Base-by-base conservation (phyloP, 2,113 vertebrate genomes). In the Redunca redunca region DNA sequence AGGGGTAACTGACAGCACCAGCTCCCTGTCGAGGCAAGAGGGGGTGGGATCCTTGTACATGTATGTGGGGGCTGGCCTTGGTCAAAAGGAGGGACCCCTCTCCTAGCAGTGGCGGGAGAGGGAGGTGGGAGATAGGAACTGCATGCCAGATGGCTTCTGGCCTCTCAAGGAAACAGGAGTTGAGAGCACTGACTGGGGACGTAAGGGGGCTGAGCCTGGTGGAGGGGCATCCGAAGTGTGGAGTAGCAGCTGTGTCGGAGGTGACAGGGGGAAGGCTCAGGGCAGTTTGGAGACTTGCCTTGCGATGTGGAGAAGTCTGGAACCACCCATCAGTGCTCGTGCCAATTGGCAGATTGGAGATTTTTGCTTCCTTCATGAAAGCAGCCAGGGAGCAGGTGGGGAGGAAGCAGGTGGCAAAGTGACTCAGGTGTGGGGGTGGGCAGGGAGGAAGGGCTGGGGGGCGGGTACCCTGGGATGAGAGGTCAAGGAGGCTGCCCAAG, bases 321-420 rank as follows among this genome's bases (percentile, higher is more conserved):
- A 95, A 81, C 33, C 57, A 95, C 81, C 62, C 71, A 3, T 28
- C 1, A 1, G n/a, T 90, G 33, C 33, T 36, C 33, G 55, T 28
- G 88, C 84, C 94, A 93, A 0, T 0, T 86, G 92, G 92, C 89
- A 95, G 92, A 60, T 10, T 55, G 48, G 36, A 55, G 36, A 88
- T n/a, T n/a, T 95, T 81, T 62, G 82, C 55, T 94, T 83, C 90
- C 52, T 91, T 91, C 80, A 30, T 64, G 53, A 83, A 94, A 89
- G 90, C 57, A 88, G 88, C 90, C 80, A 85, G 55, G 33, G 28
- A 90, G 55, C 94, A 89, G 94, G 89, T 98, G 92, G 86, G 91
- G 52, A 93, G 90, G 92, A 71, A 52, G 50, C 94, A 64, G 88
- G 92, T 81, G 74, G 78, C 74, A 85, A 91, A 83, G 86, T 53